A percentile compares a stretch with the other conserved stretches of the same genome.
Evolutionary conservation across 2,113 vertebrate species (phyloP).

Genomic region (Meriones unguiculatus): DNA sequence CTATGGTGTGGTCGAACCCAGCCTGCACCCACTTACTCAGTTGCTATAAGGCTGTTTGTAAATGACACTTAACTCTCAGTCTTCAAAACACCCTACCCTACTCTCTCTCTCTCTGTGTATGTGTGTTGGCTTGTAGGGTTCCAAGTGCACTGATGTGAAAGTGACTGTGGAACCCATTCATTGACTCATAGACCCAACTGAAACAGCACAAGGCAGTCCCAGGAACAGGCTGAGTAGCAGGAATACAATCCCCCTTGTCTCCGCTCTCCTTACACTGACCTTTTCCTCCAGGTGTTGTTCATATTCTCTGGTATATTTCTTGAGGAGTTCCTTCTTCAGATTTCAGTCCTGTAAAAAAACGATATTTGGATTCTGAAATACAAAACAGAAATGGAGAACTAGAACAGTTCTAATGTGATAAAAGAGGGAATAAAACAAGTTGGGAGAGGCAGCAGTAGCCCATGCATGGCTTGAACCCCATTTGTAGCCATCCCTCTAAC

Average conservation of each 20-base stretch:
- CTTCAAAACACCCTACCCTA: too few species aligned
- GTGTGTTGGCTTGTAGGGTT: neutral
- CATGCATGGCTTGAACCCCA: neutral
- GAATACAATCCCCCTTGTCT: too few species aligned
- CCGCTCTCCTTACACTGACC: neutral
- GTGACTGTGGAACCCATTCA: neutral
- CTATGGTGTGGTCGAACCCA: too few species aligned
- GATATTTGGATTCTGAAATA: neutral
- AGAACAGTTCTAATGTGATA: neutral
- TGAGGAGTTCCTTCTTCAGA: accelerated
- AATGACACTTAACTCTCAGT: neutral
- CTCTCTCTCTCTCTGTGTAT: neutral
- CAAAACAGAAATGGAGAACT: neutral
- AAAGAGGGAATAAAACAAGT: neutral
- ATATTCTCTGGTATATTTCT: neutral
- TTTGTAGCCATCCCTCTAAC: too few species aligned
- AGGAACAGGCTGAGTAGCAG: neutral
- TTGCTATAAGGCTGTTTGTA: too few species aligned
- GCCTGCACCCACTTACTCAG: too few species aligned
- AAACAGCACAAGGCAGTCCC: neutral
- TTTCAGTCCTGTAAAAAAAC: neutral
- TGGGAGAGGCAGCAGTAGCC: too few species aligned
- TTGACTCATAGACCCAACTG: neutral
- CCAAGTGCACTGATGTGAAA: too few species aligned
- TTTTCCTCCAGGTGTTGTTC: neutral